phyloP scores from a whole-genome alignment of 2,113 vertebrate genomes.

The Callipepla squamata region DNA sequence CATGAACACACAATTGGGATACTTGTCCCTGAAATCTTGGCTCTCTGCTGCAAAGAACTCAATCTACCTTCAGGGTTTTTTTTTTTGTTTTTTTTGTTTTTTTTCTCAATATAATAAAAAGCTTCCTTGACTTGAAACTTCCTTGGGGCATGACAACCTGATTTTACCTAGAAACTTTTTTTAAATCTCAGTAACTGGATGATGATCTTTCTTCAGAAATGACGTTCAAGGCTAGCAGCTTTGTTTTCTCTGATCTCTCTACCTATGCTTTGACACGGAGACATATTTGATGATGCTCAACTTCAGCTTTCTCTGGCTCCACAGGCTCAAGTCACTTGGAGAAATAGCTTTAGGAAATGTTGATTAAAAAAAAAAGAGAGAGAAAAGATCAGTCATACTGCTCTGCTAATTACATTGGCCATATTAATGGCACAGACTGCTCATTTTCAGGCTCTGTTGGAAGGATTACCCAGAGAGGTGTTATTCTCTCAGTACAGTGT shows the following conservation, averaged over 20 bases:
- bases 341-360: slow-evolving; percentile 59
- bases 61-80: background rate
- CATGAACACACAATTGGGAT: background rate
- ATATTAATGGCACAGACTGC: slow-evolving; percentile 48
- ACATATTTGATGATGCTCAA: background rate
- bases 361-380: background rate
- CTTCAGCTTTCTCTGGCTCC: background rate
- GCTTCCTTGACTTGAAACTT: background rate
- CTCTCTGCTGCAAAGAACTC: background rate
- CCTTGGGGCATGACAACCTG: background rate
- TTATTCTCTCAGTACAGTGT: slow-evolving; percentile 51
- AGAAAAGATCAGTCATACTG: background rate
- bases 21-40: background rate
- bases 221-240: background rate
- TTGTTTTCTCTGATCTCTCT: background rate
- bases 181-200: background rate
- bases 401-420: slow-evolving; percentile 52
- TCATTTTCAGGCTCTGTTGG: slow-evolving; percentile 57
- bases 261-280: background rate
- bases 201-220: background rate
- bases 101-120: background rate
- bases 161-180: background rate
- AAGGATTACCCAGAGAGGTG: slow-evolving; percentile 67
- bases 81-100: too few relatives aligned
- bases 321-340: background rate